A percentile compares a stretch with the other conserved stretches of the same genome.
Evolutionary conservation across 2,797 vertebrate genomes (phyloP).

Genomic region (Halcyon leucocephala): DNA sequence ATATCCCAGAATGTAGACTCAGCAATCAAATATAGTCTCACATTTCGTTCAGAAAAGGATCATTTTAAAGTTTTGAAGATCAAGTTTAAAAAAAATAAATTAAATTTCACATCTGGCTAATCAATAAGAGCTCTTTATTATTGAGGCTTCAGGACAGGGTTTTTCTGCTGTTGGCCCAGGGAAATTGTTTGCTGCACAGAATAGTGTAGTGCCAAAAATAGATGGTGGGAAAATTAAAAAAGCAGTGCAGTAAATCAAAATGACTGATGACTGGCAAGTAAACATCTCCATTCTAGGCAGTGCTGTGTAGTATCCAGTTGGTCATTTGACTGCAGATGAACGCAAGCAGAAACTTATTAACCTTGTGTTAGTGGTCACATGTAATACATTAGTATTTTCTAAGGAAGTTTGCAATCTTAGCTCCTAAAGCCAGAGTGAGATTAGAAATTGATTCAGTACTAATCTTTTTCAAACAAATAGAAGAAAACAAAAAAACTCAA

Average conservation of each 20-base stretch:
- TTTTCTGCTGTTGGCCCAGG: conserved; percentile 18
- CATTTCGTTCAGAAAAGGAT: conserved; percentile 16
- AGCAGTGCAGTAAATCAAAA: conserved; percentile 61
- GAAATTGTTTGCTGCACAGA: conserved; percentile 1
- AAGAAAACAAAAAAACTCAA: background rate
- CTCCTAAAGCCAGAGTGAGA: conserved; percentile 6
- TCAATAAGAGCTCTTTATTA: conserved; percentile 36
- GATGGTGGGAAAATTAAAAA: conserved; percentile 66
- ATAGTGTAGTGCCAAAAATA: conserved; percentile 1
- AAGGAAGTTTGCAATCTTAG: conserved; percentile 51
- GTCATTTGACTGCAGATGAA: conserved; percentile 40
- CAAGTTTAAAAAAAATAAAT: background rate
- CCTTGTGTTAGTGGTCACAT: conserved; percentile 50
- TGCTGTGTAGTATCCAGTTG: conserved; percentile 4
- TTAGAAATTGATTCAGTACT: conserved; percentile 67
- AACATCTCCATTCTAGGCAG: background rate
- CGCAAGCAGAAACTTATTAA: conserved; percentile 49
- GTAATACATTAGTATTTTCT: conserved; percentile 36
- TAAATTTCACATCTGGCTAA: background rate
- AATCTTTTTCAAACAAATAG: background rate
- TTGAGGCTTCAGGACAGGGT: background rate
- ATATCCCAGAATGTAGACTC: background rate
- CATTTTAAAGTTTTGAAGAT: background rate
- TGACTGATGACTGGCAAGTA: conserved; percentile 35
- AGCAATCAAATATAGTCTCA: background rate